Evolutionary conservation across 2,888 invertebrate species (phyloP).

Genomic region (Phortica okadai): DNA sequence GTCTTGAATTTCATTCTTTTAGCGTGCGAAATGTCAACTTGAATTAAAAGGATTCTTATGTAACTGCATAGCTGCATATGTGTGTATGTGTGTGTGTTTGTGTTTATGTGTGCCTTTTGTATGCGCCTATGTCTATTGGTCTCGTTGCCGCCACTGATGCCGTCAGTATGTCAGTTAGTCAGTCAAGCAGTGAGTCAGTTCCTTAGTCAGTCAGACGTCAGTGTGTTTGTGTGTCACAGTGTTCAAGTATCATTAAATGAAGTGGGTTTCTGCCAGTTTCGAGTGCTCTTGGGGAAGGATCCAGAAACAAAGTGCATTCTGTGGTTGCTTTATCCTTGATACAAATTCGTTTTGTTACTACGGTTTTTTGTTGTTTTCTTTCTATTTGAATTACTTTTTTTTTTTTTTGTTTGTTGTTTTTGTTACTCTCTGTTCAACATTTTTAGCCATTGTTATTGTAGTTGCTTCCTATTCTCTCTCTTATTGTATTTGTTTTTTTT

Average conservation of each 20-base stretch:
- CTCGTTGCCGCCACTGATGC: constrained; percentile 30
- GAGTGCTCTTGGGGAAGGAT: constrained; percentile 75
- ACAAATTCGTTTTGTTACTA: constrained; percentile 39
- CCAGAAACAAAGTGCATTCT: constrained; percentile 75
- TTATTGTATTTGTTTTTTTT: background rate
- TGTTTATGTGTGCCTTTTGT: no score
- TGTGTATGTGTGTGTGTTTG: constrained; percentile 9
- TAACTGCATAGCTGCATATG: constrained; percentile 48
- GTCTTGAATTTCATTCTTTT: constrained; percentile 64
- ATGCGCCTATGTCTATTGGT: constrained; percentile 39
- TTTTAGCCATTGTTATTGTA: constrained; percentile 12
- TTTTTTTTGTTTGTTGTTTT: constrained; percentile 43
- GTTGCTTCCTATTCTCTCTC: constrained; percentile 4
- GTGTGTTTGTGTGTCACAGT: constrained; percentile 71
- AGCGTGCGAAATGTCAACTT: constrained; percentile 71
- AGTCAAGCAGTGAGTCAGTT: constrained; percentile 64
- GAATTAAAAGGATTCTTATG: constrained; percentile 73
- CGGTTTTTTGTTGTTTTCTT: constrained; percentile 24
- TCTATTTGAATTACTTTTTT: background rate
- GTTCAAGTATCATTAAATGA: constrained; percentile 75
- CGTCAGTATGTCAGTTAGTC: constrained; percentile 24
- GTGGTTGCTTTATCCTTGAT: constrained; percentile 58
- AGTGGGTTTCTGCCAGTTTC: constrained; percentile 74
- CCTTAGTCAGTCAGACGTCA: constrained; percentile 43
- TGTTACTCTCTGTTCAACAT: constrained; percentile 6